Percentiles rank a stretch among this genome's conserved stretches.
Evolutionary conservation across 37 sponge, comb jelly and placozoan species (phyloP).

Genomic region (Hormiphora californensis): DNA sequence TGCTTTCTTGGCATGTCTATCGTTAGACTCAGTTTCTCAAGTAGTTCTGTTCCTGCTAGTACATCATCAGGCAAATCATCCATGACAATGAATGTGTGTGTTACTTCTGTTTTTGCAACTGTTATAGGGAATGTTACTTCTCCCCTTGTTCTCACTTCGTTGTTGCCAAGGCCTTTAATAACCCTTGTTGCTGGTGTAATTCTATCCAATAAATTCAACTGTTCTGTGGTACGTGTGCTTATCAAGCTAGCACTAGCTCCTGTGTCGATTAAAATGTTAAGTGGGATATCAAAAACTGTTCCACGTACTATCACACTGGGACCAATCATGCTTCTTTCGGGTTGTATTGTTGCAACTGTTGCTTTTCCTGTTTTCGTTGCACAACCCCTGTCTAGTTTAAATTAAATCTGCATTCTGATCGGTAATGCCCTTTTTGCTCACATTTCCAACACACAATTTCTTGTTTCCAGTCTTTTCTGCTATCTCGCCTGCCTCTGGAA

Average conservation of each 20-base stretch:
- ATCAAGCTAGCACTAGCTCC: conserved; percentile 8
- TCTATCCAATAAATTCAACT: background rate
- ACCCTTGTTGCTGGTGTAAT: background rate
- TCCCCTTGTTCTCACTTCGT: background rate
- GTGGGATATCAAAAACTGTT: too few relatives aligned
- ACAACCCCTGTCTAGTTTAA: background rate
- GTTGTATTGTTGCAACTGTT: background rate
- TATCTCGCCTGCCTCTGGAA: background rate
- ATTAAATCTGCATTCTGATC: background rate
- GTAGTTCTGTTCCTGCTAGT: conserved; percentile 27
- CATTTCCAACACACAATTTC: conserved; percentile 17
- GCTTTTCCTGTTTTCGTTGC: background rate
- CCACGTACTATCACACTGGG: too few relatives aligned
- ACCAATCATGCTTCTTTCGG: too few relatives aligned
- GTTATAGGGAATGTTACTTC: background rate
- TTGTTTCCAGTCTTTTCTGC: background rate
- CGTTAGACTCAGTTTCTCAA: background rate
- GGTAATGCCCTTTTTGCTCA: background rate
- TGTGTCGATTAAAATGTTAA: conserved; percentile 15
- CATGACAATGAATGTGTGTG: background rate
- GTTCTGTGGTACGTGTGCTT: background rate
- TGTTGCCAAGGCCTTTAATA: background rate
- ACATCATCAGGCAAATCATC: conserved; percentile 1
- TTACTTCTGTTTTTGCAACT: background rate
- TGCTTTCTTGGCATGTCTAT: too few relatives aligned